Conservation (phyloP, 1,140 invertebrate genomes). For the Drosophila hydei region DNA sequence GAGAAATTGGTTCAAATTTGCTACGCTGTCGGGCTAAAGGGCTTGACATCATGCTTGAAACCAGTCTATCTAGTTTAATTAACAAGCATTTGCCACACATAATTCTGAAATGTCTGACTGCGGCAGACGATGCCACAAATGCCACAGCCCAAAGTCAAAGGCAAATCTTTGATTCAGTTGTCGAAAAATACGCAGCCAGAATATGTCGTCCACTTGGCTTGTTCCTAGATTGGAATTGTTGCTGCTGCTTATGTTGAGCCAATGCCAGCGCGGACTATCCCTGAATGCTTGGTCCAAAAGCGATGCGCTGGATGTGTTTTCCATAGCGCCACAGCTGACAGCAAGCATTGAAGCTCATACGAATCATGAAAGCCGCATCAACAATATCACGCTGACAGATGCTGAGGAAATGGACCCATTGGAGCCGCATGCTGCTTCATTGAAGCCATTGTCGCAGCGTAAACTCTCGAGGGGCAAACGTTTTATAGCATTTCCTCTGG, state of each 20-base stretch:
- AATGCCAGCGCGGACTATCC: constrained; percentile 37
- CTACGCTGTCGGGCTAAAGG: constrained; percentile 15
- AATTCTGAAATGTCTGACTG: no score
- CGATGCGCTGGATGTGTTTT: constrained; percentile 43
- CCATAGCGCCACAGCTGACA: constrained; percentile 12
- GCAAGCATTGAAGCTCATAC: constrained; percentile 32
- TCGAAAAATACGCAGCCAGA: constrained; percentile 26
- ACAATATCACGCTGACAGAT: constrained; percentile 62
- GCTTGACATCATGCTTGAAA: constrained; percentile 28
- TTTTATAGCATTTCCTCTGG: constrained; percentile 83
- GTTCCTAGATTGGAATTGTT: neutral
- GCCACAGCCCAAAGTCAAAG: constrained; percentile 13
- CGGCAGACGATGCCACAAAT: no score
- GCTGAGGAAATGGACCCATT: constrained; percentile 28
- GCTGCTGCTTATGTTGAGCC: constrained; percentile 36
- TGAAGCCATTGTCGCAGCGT: constrained; percentile 51
- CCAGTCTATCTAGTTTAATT: constrained; percentile 68
- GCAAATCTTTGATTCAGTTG: constrained; percentile 59
- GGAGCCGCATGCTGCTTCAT: constrained; percentile 58
- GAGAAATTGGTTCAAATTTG: constrained; percentile 41
- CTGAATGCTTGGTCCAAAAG: constrained; percentile 15
- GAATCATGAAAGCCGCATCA: constrained; percentile 41
- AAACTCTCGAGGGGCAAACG: constrained; percentile 77
- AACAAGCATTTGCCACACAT: constrained; percentile 36
- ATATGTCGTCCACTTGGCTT: constrained; percentile 56